These are phyloP conservation scores for Venustaconcha ellipsiformis DNA, from an alignment of 1,140 invertebrate species.

Conservation along the genomic window DNA sequence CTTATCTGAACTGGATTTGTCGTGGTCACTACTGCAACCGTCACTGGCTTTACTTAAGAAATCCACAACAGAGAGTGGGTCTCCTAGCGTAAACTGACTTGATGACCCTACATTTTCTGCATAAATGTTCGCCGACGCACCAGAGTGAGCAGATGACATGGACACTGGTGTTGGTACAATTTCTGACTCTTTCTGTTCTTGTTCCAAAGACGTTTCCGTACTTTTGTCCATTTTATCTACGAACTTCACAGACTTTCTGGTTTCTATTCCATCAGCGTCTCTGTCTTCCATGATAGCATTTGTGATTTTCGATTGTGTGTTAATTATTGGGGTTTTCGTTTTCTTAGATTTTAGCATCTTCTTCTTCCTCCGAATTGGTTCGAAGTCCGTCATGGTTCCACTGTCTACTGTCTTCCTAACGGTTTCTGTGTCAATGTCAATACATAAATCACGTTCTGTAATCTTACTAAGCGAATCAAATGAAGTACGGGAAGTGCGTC, in stretches of 20 bases:
- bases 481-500: constrained; percentile 22
- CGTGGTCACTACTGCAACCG: too few species aligned
- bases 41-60: not conserved
- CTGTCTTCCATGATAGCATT: constrained; percentile 11
- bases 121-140: not conserved
- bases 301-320: constrained; percentile 23
- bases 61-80: constrained; percentile 24
- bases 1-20: too few species aligned
- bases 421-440: too few species aligned
- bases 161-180: not conserved
- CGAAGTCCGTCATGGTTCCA: not conserved
- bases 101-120: constrained; percentile 23
- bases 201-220: constrained; percentile 8
- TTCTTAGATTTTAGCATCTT: constrained; percentile 2
- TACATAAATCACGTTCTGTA: too few species aligned
- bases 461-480: not conserved
- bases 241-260: not conserved
- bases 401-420: not conserved
- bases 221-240: constrained; percentile 1
- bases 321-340: constrained; percentile 8
- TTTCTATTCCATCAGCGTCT: constrained; percentile 3
- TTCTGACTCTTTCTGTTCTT: constrained; percentile 3
- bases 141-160: constrained; percentile 4
- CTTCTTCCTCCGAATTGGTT: not conserved
- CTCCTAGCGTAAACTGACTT: constrained; percentile 14